Evolutionary conservation across 1,140 invertebrate genomes (phyloP), one percentile per base, ranked within the genome.

Genomic region (Neuroterus valhalla): DNA sequence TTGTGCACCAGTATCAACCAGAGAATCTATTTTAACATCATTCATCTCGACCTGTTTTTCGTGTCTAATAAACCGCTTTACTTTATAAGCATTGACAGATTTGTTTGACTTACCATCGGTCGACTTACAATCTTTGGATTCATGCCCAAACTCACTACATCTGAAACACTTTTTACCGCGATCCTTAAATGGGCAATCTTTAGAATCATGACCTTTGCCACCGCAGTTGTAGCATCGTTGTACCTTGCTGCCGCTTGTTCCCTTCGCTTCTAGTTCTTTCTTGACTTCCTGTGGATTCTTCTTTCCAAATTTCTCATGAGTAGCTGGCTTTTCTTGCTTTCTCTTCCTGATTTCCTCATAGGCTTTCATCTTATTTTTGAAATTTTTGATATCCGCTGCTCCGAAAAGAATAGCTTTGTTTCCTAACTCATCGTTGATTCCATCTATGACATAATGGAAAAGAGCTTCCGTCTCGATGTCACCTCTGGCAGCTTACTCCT

Each of bases 401-500:
- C 26, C 26, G 23, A 75, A 80, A 15, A 83, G 68, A 17, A 82
- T 68, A 12, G 72, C 71, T 72, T 82, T 82, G 48, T 78, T 78
- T 3, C 12, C 19, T 11, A 45, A 21, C 12, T 78, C 69, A 71
- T 80, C 81, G 12, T 44, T 46, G 45, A 84, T 82, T 19, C 81
- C 81, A 21, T 85, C 81, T 43, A 84, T 84, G 1, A 85, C 77
- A 26, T 82, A 81, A 74, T 82, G 81, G 42, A 84, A 84, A 3
- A 83, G 45, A 31, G 69, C 66, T 2, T 81, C 77, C n/a, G 68
- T 48, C 68, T 84, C 74, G 11, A 82, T 72, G 2, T 67, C 77
- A 2, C 70, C 76, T 43, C 72, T 31, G n/a, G n/a, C 31, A 19
- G 77, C 83, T 17, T 82, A 14, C 70, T 84, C 82, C 46, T 71